Evolutionary conservation across 2,888 invertebrate species (phyloP).

Genomic region (Andrena fulva): DNA sequence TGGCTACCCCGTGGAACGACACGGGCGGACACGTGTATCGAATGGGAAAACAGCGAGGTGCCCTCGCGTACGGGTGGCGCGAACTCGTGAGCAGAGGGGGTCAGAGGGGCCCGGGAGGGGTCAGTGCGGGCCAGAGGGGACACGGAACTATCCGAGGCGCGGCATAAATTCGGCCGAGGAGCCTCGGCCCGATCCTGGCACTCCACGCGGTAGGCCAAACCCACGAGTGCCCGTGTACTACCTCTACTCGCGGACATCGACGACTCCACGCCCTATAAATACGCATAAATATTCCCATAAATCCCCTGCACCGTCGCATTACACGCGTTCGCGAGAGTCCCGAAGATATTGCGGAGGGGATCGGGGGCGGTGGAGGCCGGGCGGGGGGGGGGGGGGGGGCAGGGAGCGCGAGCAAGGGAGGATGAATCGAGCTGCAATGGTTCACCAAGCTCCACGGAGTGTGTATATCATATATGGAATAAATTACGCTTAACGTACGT

Average conservation of each 20-base stretch:
- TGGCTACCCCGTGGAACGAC: conserved; percentile 1
- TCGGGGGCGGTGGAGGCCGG: background rate
- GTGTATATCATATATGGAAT: conserved; percentile 64
- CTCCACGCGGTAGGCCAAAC: conserved; percentile 59
- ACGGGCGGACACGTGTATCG: conserved; percentile 37
- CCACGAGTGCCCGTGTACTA: conserved; percentile 57
- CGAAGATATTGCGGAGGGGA: conserved; percentile 45
- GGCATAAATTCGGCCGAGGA: conserved; percentile 63
- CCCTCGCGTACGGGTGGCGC: conserved; percentile 36
- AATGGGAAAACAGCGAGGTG: conserved; percentile 5
- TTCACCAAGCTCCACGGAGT: conserved; percentile 33
- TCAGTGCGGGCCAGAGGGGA: conserved; percentile 10
- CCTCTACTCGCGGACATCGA: conserved; percentile 60
- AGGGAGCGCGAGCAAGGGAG: conserved; percentile 14
- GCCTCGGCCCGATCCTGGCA: conserved; percentile 13
- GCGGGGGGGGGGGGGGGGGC: background rate
- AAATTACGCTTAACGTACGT: conserved; percentile 61
- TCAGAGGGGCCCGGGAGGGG: background rate
- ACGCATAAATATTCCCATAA: conserved; percentile 80
- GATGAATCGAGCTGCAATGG: conserved; percentile 26
- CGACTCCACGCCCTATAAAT: conserved; percentile 75
- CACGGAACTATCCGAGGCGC: conserved; percentile 62
- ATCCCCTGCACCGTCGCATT: conserved; percentile 74
- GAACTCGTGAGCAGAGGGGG: conserved; percentile 51
- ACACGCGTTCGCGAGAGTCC: conserved; percentile 66